Evolutionary conservation across 2,888 invertebrate species (phyloP).

Genomic region (Sisyra nigra): DNA sequence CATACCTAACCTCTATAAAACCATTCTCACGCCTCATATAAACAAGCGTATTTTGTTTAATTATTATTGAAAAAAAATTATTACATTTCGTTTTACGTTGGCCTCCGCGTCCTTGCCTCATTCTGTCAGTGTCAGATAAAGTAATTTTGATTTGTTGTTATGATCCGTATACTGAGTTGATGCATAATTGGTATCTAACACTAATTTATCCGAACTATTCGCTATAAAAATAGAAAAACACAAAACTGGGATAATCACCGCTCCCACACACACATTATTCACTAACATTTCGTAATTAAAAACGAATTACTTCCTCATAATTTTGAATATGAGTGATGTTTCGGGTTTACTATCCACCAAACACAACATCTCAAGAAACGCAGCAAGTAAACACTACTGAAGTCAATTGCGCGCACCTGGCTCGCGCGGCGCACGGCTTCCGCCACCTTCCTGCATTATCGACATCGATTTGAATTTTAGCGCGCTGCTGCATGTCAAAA

Average conservation of each 20-base stretch:
- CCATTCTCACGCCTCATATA: constrained; percentile 10
- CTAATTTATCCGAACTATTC: constrained; percentile 13
- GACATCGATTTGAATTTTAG: constrained; percentile 14
- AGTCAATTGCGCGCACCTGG: constrained; percentile 20
- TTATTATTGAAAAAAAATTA: constrained; percentile 12
- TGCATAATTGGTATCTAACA: constrained; percentile 4
- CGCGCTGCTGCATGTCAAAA: constrained; percentile 10
- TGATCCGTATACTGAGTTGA: constrained; percentile 17
- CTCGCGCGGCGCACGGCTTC: constrained; percentile 6
- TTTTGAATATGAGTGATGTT: constrained; percentile 14
- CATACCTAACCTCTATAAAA: constrained; percentile 20
- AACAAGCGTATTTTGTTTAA: constrained; percentile 4
- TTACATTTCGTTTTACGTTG: constrained; percentile 38
- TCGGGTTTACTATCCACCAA: constrained; percentile 20
- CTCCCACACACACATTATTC: constrained; percentile 16
- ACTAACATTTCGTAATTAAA: constrained; percentile 18
- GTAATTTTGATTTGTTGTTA: constrained; percentile 23
- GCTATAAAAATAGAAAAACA: constrained; percentile 17
- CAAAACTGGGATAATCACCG: constrained; percentile 17
- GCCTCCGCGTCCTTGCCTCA: constrained; percentile 37
- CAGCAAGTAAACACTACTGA: constrained; percentile 34
- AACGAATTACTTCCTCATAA: constrained; percentile 14
- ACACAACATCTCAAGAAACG: constrained; percentile 28
- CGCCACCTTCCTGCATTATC: constrained; percentile 15
- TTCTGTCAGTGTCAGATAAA: constrained; percentile 26